phyloP scores from a whole-genome alignment of 2,113 vertebrate species.

The Sinocyclocheilus anshuiensis region DNA sequence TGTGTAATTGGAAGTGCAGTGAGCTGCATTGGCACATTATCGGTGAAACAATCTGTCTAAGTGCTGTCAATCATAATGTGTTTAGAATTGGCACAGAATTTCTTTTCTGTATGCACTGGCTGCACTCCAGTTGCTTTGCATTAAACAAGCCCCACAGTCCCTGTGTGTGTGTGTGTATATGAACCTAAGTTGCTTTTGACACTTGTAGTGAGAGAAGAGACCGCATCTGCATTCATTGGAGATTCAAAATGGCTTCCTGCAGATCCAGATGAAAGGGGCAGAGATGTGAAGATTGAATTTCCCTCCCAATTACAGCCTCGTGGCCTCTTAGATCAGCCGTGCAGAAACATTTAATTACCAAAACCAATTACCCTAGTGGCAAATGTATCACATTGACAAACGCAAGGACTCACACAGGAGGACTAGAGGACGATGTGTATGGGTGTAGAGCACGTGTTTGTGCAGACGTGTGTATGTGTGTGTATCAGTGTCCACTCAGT shows the following conservation, averaged over 20 bases:
- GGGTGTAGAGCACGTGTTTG: slow-evolving; percentile 30
- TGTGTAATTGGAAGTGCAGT: slow-evolving; percentile 11
- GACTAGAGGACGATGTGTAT: slow-evolving; percentile 38
- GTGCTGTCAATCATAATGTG: slow-evolving; percentile 60
- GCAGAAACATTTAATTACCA: slow-evolving; percentile 80
- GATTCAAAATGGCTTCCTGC: slow-evolving; percentile 50
- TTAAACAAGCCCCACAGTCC: slow-evolving; percentile 29
- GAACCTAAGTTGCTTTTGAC: slow-evolving; percentile 26
- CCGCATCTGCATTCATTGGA: slow-evolving; percentile 57
- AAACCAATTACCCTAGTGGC: slow-evolving; percentile 77
- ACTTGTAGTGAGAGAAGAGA: slow-evolving; percentile 3
- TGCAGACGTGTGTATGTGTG: slow-evolving; percentile 49
- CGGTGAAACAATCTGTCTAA: slow-evolving; percentile 69
- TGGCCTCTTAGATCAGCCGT: slow-evolving; percentile 74
- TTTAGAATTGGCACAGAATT: slow-evolving; percentile 56
- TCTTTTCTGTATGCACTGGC: slow-evolving; percentile 53
- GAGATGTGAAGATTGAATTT: slow-evolving; percentile 70
- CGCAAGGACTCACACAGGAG: slow-evolving; percentile 59
- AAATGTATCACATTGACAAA: slow-evolving; percentile 75
- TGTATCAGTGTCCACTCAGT: slow-evolving; percentile 10
- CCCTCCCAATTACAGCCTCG: slow-evolving; percentile 69
- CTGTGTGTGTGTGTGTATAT: slow-evolving; percentile 5
- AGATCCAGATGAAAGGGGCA: slow-evolving; percentile 17
- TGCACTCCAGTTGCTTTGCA: slow-evolving; percentile 50
- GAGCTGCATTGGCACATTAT: slow-evolving; percentile 62